Evolutionary conservation across 92 coral and sea anemone species (phyloP), one percentile per base, ranked within the genome.

Genomic region (Heteractis magnifica): DNA sequence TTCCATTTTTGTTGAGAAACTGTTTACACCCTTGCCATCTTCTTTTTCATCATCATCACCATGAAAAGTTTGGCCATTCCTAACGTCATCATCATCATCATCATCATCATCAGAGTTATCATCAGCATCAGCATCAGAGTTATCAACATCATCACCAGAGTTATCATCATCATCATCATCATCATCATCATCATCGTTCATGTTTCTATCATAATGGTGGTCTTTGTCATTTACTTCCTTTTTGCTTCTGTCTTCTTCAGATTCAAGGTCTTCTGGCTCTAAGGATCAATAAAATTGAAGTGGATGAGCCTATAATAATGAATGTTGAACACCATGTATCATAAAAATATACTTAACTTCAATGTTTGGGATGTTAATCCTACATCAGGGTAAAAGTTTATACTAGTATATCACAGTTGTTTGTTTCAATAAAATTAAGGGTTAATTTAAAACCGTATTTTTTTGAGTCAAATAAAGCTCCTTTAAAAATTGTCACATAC

Each of bases 1-100:
- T 70, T 89, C 86, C 59, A 71, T 78, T 71, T 78, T 87, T 82
- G 89, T 71, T 59, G 90, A 90, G 81, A 93, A 92, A 19, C 78
- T 87, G 74, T 87, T 87, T 81, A 93, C 82, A 79, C 88, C 88
- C 72, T 56, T 85, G 7, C 77, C 70, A 18, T 62, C 70, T 62
- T 62, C 70, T 62, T 34, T 79, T 5, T 89, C 78, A 41, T 91
- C 88, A 41, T 79, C 87, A 23, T 71, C 76, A 59, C 80, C 85
- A 26, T 50, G 60, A 44, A 75, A 64, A 19, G 52, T 23, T 62
- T 23, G 58, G 55, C 64, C 70, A 20, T 77, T 75, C 16, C 19
- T 51, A 9, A 72, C 78, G 26, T 83, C 85, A n/a, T 60, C 77
- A 50, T 71, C 88, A 58, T 79, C 56, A 0, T 77, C 89, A 52